Evolutionary conservation across 2,888 invertebrate genomes (phyloP).

Genomic region (Harpalus rubripes): DNA sequence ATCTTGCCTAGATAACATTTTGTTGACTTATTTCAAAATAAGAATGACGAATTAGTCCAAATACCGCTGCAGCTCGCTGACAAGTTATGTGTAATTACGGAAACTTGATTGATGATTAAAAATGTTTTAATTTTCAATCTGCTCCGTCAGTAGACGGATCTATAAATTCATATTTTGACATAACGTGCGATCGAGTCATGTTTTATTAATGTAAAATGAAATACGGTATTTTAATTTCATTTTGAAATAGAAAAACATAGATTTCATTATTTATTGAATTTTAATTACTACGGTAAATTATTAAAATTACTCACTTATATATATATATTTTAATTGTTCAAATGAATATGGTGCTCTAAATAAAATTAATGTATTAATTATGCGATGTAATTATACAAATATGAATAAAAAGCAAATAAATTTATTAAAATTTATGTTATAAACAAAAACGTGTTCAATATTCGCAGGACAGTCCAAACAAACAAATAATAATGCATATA

Average conservation of each 20-base stretch:
- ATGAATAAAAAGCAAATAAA: conserved; percentile 29
- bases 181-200: conserved; percentile 1
- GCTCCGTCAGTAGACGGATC: conserved; percentile 14
- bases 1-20: neutral
- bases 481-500: conserved; percentile 24
- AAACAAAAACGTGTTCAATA: conserved; percentile 7
- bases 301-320: conserved; percentile 35
- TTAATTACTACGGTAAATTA: conserved; percentile 20
- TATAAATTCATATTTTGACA: conserved; percentile 51
- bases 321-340: conserved; percentile 20
- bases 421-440: conserved; percentile 26
- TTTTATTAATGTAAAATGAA: conserved; percentile 39
- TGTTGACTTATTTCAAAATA: conserved; percentile 23
- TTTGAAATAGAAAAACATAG: neutral
- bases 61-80: neutral
- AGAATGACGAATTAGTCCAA: conserved; percentile 33
- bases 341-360: neutral
- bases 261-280: conserved; percentile 41
- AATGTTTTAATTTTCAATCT: conserved; percentile 54
- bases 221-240: conserved; percentile 43
- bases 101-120: conserved; percentile 51
- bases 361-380: conserved; percentile 28
- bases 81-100: conserved; percentile 43
- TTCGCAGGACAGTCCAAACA: neutral
- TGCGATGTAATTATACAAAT: conserved; percentile 19